Percentiles rank a stretch among this genome's conserved stretches.
Conservation (phyloP, 2,113 vertebrate genomes). For the Oreochromis niloticus region DNA sequence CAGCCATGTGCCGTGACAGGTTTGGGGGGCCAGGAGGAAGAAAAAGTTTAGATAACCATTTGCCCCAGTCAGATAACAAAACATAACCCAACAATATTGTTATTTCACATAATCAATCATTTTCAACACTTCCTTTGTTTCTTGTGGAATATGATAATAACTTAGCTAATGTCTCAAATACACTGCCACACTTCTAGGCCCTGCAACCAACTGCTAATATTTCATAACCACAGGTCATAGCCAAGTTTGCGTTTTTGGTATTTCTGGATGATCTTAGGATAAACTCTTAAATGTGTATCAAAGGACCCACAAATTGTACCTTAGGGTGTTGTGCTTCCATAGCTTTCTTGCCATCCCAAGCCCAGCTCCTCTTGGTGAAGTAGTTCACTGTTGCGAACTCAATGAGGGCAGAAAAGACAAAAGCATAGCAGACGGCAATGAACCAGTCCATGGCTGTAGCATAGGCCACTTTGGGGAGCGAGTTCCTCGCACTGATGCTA, state of each 20-base stretch:
- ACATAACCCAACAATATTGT: neutral
- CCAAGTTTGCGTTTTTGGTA: neutral
- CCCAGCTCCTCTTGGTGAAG: constrained; percentile 98
- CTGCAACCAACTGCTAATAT: neutral
- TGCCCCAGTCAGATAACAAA: neutral
- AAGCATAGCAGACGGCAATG: constrained; percentile 96
- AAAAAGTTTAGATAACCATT: neutral
- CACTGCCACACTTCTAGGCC: neutral
- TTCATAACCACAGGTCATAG: neutral
- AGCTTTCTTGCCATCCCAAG: constrained; percentile 97
- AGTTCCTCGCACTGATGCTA: constrained; percentile 96
- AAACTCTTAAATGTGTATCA: neutral
- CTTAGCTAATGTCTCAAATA: neutral
- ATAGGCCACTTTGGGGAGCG: constrained; percentile 94
- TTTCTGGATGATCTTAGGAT: neutral
- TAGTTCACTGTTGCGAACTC: constrained; percentile 98
- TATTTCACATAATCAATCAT: neutral
- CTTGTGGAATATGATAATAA: neutral
- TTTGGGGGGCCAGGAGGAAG: no score
- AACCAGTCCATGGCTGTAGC: constrained; percentile 99
- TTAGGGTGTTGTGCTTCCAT: constrained; percentile 90
- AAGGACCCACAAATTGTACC: constrained; percentile 60
- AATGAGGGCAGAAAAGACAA: constrained; percentile 95
- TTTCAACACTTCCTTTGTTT: neutral
- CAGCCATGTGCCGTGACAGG: no score